Conservation (phyloP, 35 echinoderm and acorn worm genomes). For the Lytechinus variegatus region DNA sequence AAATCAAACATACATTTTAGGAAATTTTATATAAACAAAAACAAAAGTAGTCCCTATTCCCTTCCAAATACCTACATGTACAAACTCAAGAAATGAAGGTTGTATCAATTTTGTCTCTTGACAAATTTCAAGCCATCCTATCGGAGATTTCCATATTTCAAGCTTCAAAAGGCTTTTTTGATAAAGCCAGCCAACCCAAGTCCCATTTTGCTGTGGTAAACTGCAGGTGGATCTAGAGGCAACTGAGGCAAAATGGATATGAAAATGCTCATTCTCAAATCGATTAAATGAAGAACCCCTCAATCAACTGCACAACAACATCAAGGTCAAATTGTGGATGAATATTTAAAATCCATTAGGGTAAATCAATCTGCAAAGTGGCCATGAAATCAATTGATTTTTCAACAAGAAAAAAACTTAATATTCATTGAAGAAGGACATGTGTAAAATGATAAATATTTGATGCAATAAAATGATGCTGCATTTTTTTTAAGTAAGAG, state of each 20-base stretch:
- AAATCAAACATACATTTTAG: no score
- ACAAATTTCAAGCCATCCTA: neutral
- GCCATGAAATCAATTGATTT: constrained; percentile 35
- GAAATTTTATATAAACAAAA: no score
- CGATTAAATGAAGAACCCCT: neutral
- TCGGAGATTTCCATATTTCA: neutral
- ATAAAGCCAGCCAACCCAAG: neutral
- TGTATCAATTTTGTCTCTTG: no score
- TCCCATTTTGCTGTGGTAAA: neutral
- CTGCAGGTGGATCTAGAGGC: neutral
- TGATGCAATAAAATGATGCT: neutral
- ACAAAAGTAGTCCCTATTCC: neutral
- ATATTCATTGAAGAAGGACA: neutral
- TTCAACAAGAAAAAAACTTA: neutral
- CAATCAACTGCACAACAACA: neutral
- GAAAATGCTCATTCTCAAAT: constrained; percentile 31
- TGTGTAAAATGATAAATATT: neutral
- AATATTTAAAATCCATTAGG: constrained; percentile 48
- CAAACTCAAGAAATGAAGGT: no score
- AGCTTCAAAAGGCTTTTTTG: neutral
- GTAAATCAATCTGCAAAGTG: constrained; percentile 1
- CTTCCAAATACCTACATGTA: neutral
- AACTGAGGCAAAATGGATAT: neutral
- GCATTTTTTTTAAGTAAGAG: neutral
- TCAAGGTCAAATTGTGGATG: constrained; percentile 24